Conservation (phyloP, 1,140 invertebrate species). For the Drosophila pandora region DNA sequence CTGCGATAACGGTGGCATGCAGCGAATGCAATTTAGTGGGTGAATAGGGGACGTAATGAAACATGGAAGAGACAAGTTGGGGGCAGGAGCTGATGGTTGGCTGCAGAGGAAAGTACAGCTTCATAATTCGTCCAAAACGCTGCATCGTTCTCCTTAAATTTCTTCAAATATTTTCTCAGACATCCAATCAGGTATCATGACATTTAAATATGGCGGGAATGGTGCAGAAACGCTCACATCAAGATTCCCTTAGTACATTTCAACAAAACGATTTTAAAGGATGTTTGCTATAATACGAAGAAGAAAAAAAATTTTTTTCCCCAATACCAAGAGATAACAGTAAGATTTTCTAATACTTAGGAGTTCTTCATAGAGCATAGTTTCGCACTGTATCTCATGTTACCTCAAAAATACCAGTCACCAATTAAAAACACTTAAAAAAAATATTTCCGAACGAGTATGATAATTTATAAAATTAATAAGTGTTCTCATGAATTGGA, state of each 20-base stretch:
- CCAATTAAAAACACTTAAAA: too few relatives aligned
- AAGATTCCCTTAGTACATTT: background rate
- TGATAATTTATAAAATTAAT: too few relatives aligned
- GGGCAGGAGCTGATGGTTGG: background rate
- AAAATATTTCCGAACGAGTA: too few relatives aligned
- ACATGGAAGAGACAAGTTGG: background rate
- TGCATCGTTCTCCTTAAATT: background rate
- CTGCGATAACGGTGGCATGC: constrained; percentile 57
- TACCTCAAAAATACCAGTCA: too few relatives aligned
- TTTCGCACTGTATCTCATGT: too few relatives aligned
- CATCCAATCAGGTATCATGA: background rate
- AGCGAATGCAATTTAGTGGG: constrained; percentile 69
- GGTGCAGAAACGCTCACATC: background rate
- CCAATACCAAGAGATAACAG: too few relatives aligned
- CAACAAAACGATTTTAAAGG: too few relatives aligned
- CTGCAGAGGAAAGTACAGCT: background rate
- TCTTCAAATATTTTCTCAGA: background rate
- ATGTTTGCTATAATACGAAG: too few relatives aligned
- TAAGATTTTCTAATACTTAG: too few relatives aligned
- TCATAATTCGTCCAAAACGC: background rate
- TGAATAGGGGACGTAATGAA: constrained; percentile 11
- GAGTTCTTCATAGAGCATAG: too few relatives aligned
- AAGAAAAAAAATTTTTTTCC: too few relatives aligned
- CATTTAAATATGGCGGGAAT: background rate
- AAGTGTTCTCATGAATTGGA: too few relatives aligned